Percentiles rank a stretch among this genome's conserved stretches.
Conservation (phyloP, 2,113 vertebrate genomes). For the Ceratotherium simum region DNA sequence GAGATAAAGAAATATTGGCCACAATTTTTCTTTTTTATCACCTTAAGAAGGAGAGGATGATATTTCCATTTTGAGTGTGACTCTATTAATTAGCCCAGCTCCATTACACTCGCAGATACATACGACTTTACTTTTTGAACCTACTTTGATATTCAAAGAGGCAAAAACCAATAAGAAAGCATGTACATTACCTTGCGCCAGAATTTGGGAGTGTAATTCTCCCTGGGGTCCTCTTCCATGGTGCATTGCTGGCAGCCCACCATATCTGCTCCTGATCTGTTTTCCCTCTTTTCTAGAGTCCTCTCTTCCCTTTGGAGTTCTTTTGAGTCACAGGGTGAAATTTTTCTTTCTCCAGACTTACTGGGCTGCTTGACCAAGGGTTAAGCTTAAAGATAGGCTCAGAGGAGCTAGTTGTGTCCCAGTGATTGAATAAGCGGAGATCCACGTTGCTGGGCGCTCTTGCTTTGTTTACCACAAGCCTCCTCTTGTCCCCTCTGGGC, state of each 20-base stretch:
- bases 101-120: background rate
- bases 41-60: background rate
- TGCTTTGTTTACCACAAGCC: conserved; percentile 62
- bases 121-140: conserved; percentile 34
- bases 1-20: background rate
- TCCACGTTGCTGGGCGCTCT: conserved; percentile 26
- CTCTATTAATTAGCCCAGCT: background rate
- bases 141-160: conserved; percentile 14
- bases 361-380: conserved; percentile 66
- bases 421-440: conserved; percentile 72
- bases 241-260: conserved; percentile 77
- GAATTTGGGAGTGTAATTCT: conserved; percentile 50
- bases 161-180: conserved; percentile 57
- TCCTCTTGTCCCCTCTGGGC: conserved; percentile 36
- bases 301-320: conserved; percentile 49
- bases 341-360: conserved; percentile 51
- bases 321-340: conserved; percentile 56
- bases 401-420: conserved; percentile 65
- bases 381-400: conserved; percentile 75
- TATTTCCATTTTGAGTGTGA: background rate
- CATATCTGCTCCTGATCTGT: conserved; percentile 40
- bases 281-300: conserved; percentile 25
- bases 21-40: conserved; percentile 53
- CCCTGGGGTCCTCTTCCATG: conserved; percentile 61
- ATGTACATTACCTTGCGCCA: conserved; percentile 82